These are phyloP conservation scores for Steinernema carpocapsae DNA, from an alignment of 2,888 invertebrate species.

Conservation along the genomic window DNA sequence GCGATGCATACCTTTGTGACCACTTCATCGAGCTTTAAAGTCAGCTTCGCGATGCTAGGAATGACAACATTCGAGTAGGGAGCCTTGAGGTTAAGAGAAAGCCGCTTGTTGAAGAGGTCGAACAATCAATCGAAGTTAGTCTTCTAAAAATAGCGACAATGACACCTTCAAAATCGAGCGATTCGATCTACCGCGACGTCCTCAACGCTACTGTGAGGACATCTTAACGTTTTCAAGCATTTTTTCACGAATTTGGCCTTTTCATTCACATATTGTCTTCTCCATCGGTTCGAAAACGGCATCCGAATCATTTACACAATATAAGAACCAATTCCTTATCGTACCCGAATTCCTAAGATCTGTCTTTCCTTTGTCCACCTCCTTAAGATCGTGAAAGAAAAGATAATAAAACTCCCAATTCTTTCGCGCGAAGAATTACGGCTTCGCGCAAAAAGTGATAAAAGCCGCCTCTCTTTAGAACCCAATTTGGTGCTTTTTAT, in stretches of 20 bases:
- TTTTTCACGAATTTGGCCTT: background rate
- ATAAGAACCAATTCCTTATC: too few species aligned
- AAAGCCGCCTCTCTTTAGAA: background rate
- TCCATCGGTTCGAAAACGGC: background rate
- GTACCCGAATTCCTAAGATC: too few species aligned
- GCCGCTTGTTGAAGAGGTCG: background rate
- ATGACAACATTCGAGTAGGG: background rate
- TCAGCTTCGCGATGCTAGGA: conserved; percentile 5
- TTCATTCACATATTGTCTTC: background rate
- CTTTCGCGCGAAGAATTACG: conserved; percentile 28
- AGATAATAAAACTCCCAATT: conserved; percentile 25
- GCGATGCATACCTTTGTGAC: background rate
- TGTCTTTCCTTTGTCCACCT: background rate
- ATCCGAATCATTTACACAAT: background rate
- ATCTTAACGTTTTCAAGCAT: background rate
- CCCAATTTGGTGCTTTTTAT: conserved; percentile 12
- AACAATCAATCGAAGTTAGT: background rate
- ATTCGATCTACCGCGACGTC: background rate
- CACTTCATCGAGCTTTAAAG: background rate
- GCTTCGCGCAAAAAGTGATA: conserved; percentile 33
- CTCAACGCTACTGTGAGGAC: background rate
- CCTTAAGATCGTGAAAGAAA: background rate
- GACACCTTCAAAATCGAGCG: background rate
- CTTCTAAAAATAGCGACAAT: background rate
- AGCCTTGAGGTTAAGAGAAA: background rate